A percentile compares a stretch with the other conserved stretches of the same genome.
Conservation (phyloP, 1,140 invertebrate species). For the Chironomus tepperi region DNA sequence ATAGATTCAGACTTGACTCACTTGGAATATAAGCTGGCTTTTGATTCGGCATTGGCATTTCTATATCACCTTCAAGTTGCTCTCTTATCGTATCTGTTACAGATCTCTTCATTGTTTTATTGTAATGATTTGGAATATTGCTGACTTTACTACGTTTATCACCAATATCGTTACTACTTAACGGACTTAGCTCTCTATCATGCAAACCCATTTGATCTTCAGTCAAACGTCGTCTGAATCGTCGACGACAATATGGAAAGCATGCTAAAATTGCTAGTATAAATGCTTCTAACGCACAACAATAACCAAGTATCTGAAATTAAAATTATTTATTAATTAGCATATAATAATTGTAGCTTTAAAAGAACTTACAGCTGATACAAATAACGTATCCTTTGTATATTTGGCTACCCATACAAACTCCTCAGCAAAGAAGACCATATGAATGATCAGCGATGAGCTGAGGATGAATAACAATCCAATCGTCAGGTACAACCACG, state of each 20-base stretch:
- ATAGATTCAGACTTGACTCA: background rate
- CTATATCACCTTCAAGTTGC: background rate
- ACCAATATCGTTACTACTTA: conserved; percentile 37
- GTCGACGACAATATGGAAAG: conserved; percentile 42
- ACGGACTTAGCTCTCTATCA: conserved; percentile 41
- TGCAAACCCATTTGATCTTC: conserved; percentile 41
- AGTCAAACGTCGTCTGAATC: conserved; percentile 40
- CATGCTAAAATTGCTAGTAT: conserved; percentile 40
- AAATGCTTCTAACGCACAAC: conserved; percentile 43
- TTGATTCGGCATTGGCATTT: conserved; percentile 16
- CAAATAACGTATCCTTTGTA: conserved; percentile 43
- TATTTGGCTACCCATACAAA: conserved; percentile 52
- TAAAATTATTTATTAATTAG: background rate
- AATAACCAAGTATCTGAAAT: conserved; percentile 41
- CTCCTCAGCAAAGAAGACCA: conserved; percentile 53
- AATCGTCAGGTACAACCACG: conserved; percentile 53
- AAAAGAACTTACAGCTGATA: conserved; percentile 42
- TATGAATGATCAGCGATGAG: conserved; percentile 54
- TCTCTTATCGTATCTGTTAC: conserved; percentile 25
- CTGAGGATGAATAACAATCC: conserved; percentile 54
- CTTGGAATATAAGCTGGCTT: conserved; percentile 19
- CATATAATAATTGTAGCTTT: background rate
- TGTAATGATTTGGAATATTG: conserved; percentile 24
- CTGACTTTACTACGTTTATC: conserved; percentile 27
- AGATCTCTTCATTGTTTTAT: conserved; percentile 10